phyloP scores from a whole-genome alignment of 2,888 invertebrate species.

The Diaprepes abbreviatus region DNA sequence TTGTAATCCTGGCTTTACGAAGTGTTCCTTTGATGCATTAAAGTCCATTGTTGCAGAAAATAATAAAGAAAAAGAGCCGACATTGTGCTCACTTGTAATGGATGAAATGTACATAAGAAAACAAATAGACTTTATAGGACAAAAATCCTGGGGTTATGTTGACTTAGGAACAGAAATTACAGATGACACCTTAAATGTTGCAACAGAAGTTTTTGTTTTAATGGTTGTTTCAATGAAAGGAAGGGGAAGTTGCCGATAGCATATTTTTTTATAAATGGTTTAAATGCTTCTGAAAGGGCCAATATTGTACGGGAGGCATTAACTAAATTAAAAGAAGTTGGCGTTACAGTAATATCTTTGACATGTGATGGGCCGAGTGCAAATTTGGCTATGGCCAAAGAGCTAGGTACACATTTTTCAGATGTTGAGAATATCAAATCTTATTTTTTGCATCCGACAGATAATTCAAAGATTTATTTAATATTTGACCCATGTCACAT shows the following conservation, averaged over 20 bases:
- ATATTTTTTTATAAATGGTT: too few species aligned
- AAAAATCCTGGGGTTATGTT: conserved; percentile 48
- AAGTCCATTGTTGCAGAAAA: background rate
- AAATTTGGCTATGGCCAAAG: too few species aligned
- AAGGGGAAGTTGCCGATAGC: too few species aligned
- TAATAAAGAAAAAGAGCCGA: background rate
- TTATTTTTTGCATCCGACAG: background rate
- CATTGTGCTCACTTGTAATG: conserved; percentile 43
- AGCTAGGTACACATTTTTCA: too few species aligned
- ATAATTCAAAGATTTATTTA: background rate
- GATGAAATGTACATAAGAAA: conserved; percentile 51
- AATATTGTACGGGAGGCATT: too few species aligned
- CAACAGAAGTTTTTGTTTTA: conserved; percentile 51
- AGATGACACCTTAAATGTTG: conserved; percentile 34
- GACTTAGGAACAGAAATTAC: conserved; percentile 39
- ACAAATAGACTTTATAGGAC: conserved; percentile 47
- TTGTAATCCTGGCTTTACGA: conserved; percentile 29
- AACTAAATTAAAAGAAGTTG: too few species aligned
- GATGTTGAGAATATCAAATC: too few species aligned
- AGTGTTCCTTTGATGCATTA: conserved; percentile 8
- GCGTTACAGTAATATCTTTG: too few species aligned
- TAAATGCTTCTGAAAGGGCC: too few species aligned
- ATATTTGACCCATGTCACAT: conserved; percentile 22
- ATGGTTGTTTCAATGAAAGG: conserved; percentile 51
- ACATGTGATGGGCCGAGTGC: too few species aligned